Conservation (phyloP, 2,888 invertebrate genomes). For the Euplagia quadripunctaria region DNA sequence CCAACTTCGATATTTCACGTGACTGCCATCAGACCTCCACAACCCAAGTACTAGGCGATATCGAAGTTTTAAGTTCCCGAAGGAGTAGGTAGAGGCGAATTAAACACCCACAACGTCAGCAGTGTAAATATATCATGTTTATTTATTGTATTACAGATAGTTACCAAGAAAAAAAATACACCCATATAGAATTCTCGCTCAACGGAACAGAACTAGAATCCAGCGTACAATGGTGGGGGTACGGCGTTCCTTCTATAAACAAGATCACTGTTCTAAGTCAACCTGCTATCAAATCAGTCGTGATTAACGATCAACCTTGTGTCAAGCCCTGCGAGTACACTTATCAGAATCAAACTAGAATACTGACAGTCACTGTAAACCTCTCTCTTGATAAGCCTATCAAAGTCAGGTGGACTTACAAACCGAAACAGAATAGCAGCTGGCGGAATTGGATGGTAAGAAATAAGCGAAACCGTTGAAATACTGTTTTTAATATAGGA, state of each 20-base stretch:
- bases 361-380: constrained; percentile 68
- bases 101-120: not conserved
- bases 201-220: constrained; percentile 67
- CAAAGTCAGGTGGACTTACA: constrained; percentile 70
- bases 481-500: constrained; percentile 5
- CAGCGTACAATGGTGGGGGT: constrained; percentile 80
- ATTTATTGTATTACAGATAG: constrained; percentile 77
- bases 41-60: no score
- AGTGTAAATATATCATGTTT: not conserved
- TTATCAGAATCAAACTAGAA: constrained; percentile 61
- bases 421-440: constrained; percentile 42
- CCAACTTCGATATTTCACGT: no score
- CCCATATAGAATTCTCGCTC: constrained; percentile 81
- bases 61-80: no score
- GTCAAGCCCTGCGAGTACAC: constrained; percentile 64
- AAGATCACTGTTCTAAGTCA: constrained; percentile 68
- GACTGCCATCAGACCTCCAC: no score
- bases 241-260: constrained; percentile 76
- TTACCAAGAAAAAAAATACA: constrained; percentile 87
- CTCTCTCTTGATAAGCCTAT: constrained; percentile 74
- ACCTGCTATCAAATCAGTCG: constrained; percentile 61
- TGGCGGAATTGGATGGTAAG: constrained; percentile 41
- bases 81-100: no score
- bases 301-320: constrained; percentile 65
- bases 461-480: constrained; percentile 27